Percentiles rank a stretch among this genome's conserved stretches.
Evolutionary conservation across 1,140 invertebrate species (phyloP).

Genomic region (Palaemon carinicauda): DNA sequence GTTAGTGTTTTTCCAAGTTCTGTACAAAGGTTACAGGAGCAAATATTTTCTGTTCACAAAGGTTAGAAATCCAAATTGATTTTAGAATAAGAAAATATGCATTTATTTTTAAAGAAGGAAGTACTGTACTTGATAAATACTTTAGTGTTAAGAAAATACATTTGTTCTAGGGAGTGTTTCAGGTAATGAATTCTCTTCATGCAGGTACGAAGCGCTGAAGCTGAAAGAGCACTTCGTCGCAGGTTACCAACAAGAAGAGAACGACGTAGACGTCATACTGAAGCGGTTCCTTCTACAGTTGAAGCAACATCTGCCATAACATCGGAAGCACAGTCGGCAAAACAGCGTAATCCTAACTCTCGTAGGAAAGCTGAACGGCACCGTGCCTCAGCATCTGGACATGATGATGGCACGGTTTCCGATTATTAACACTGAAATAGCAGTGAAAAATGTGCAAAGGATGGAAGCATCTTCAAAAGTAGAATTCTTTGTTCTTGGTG

Average conservation of each 20-base stretch:
- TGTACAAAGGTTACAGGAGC: no score
- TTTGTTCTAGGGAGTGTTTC: no score
- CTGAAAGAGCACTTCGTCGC: slow-evolving; percentile 22
- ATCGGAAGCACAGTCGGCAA: not conserved
- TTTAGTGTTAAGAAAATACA: no score
- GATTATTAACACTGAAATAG: slow-evolving; percentile 25
- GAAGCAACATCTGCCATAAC: not conserved
- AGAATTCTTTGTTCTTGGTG: no score
- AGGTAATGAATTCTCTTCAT: not conserved
- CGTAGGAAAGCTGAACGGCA: slow-evolving; percentile 24
- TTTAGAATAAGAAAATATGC: no score
- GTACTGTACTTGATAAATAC: no score
- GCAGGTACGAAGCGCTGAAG: slow-evolving; percentile 23
- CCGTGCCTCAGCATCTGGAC: slow-evolving; percentile 31
- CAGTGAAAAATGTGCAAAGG: not conserved
- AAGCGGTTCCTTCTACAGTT: not conserved
- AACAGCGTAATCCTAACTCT: slow-evolving; percentile 1
- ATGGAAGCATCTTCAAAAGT: no score
- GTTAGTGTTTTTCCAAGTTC: no score
- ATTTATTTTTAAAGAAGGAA: no score
- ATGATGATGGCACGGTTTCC: slow-evolving; percentile 49
- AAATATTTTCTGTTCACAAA: no score
- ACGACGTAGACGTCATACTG: slow-evolving; percentile 27
- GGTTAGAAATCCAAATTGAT: no score
- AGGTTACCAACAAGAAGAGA: not conserved